These are phyloP conservation scores for Brachionus manjavacas DNA, from an alignment of 1,140 invertebrate genomes.

Conservation along the genomic window DNA sequence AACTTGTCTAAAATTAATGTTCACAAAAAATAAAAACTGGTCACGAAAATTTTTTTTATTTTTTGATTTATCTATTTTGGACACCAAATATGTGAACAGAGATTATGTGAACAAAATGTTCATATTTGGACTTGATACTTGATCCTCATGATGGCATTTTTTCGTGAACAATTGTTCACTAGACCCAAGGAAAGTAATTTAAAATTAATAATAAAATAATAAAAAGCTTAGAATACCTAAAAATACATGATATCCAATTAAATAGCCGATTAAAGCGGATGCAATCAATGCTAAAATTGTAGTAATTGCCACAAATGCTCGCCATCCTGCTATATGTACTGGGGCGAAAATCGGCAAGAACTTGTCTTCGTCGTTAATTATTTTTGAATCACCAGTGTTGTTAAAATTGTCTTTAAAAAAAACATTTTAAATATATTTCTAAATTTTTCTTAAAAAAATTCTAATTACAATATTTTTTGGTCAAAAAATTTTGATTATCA, in stretches of 20 bases:
- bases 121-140: no score
- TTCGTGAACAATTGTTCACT: no score
- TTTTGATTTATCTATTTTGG: no score
- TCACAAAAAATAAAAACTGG: no score
- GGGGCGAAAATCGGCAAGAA: neutral
- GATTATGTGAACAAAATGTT: no score
- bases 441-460: neutral
- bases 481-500: neutral
- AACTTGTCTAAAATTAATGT: no score
- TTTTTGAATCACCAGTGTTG: neutral
- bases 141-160: no score
- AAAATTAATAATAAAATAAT: neutral
- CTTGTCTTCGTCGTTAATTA: neutral
- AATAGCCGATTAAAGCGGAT: conserved; percentile 72
- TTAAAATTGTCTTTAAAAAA: neutral
- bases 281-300: conserved; percentile 68
- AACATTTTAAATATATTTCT: neutral
- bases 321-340: conserved; percentile 52
- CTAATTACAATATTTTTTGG: conserved; percentile 21
- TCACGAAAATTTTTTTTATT: no score
- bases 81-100: no score
- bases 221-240: conserved; percentile 48
- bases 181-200: no score
- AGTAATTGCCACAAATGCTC: conserved; percentile 51
- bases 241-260: conserved; percentile 64